phyloP scores from a whole-genome alignment of 2,888 invertebrate genomes.

The Artemia sinica region DNA sequence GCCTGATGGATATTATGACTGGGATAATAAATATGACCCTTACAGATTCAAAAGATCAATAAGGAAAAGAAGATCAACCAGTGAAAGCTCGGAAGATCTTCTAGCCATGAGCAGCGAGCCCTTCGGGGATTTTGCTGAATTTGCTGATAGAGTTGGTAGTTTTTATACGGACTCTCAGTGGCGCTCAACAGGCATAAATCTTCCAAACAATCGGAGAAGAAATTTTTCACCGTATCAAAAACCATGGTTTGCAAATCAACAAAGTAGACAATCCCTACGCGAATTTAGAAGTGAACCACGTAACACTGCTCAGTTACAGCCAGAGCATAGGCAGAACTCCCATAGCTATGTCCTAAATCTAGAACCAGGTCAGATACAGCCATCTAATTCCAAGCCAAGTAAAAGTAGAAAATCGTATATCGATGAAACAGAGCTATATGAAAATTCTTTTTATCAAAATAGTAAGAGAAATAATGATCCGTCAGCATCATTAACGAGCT shows the following conservation, averaged over 20 bases:
- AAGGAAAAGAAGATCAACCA: background rate
- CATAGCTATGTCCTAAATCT: too few species aligned
- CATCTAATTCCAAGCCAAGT: too few species aligned
- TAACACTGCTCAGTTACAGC: too few species aligned
- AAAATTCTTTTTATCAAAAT: too few species aligned
- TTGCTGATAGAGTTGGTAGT: background rate
- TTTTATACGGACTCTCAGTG: constrained; percentile 4
- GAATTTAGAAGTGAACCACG: background rate
- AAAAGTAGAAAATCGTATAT: too few species aligned
- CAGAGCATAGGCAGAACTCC: too few species aligned
- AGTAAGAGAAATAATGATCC: too few species aligned
- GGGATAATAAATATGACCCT: background rate
- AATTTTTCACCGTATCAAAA: constrained; percentile 5
- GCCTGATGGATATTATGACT: background rate
- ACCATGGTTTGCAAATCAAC: background rate
- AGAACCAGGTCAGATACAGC: too few species aligned
- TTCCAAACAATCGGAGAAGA: constrained; percentile 4
- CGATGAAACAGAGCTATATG: too few species aligned
- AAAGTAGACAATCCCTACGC: background rate
- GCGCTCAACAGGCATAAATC: background rate
- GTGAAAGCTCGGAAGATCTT: background rate
- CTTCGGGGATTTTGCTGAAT: background rate
- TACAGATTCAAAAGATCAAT: background rate
- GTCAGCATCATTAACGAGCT: too few species aligned
- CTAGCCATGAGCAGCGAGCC: constrained; percentile 7